Conservation (phyloP, 2,888 invertebrate species). For the Dynastes tityus region DNA sequence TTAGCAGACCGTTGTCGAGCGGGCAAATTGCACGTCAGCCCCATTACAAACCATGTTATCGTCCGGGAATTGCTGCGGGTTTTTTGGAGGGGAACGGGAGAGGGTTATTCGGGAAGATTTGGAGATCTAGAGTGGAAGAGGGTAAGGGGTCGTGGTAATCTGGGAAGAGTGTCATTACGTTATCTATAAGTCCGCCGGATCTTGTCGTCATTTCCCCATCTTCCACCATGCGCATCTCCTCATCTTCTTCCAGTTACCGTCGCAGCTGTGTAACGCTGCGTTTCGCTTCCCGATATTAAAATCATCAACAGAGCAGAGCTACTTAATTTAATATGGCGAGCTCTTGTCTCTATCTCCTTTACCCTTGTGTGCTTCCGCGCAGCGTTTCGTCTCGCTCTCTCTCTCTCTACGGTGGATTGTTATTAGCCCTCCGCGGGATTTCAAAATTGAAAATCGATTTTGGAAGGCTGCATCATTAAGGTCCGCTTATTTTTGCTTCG, state of each 20-base stretch:
- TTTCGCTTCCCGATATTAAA: slow-evolving; percentile 37
- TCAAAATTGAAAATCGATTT: slow-evolving; percentile 45
- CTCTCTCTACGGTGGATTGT: neutral
- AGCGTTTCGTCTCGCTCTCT: neutral
- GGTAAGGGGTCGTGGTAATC: slow-evolving; percentile 15
- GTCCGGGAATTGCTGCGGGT: slow-evolving; percentile 46
- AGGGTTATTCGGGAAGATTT: neutral
- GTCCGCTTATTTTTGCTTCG: neutral
- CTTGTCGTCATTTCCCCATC: slow-evolving; percentile 1
- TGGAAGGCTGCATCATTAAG: neutral
- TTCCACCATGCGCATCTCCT: too few relatives aligned
- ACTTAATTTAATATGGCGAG: slow-evolving; percentile 42
- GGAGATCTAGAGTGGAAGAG: neutral
- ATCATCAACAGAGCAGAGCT: slow-evolving; percentile 43
- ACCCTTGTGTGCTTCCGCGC: too few relatives aligned
- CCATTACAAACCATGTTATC: slow-evolving; percentile 45
- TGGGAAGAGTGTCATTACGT: slow-evolving; percentile 45
- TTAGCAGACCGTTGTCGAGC: slow-evolving; percentile 40
- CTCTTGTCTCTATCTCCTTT: neutral
- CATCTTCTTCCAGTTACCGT: too few relatives aligned
- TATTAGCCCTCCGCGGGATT: slow-evolving; percentile 27
- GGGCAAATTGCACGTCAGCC: slow-evolving; percentile 44
- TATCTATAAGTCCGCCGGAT: slow-evolving; percentile 40
- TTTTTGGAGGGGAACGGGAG: slow-evolving; percentile 25
- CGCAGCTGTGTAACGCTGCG: neutral